Evolutionary conservation across 2,888 invertebrate species (phyloP).

Genomic region (Liodrosophila aerea): DNA sequence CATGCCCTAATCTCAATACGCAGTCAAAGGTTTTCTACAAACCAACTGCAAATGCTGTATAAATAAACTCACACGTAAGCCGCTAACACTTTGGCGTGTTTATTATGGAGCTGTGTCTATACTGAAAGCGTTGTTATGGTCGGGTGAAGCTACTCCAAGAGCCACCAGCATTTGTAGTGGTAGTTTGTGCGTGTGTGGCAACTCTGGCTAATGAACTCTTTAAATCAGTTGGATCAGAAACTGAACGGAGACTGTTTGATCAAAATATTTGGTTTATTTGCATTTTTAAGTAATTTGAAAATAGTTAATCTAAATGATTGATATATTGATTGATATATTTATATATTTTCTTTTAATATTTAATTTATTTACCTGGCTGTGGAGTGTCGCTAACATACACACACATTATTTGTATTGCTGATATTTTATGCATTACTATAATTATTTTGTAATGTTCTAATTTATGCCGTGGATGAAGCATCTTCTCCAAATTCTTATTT

Average conservation of each 20-base stretch:
- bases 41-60: conserved; percentile 45
- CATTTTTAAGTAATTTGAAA: no score
- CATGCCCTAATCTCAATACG: conserved; percentile 74
- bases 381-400: no score
- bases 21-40: conserved; percentile 70
- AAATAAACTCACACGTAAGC: not conserved
- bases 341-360: not conserved
- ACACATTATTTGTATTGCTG: no score
- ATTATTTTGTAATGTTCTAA: no score
- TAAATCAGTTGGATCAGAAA: conserved; percentile 28
- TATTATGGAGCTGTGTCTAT: conserved; percentile 57
- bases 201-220: conserved; percentile 40
- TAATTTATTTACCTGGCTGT: no score
- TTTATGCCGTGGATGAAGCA: no score
- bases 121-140: conserved; percentile 20
- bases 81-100: conserved; percentile 66
- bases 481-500: no score
- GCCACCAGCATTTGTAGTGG: conserved; percentile 6
- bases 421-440: no score
- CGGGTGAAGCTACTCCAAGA: conserved; percentile 2
- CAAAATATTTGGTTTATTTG: not conserved
- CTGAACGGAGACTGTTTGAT: not conserved
- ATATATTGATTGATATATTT: no score
- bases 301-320: no score
- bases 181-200: conserved; percentile 11